Conservation (phyloP, 1,140 invertebrate genomes). For the Platyscapa corneri region DNA sequence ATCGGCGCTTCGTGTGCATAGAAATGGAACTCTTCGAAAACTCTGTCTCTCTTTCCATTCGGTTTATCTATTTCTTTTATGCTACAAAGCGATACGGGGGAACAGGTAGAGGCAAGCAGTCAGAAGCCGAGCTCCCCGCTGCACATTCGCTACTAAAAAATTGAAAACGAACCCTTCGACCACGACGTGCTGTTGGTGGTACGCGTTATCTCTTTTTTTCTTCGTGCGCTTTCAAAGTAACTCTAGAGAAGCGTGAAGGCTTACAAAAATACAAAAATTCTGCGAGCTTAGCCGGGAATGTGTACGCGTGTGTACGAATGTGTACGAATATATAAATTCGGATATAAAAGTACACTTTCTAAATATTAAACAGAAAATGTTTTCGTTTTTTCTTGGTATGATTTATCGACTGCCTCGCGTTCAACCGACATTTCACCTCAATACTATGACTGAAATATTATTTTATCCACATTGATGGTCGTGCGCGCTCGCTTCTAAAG, state of each 20-base stretch:
- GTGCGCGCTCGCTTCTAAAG: not conserved
- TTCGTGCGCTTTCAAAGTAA: not conserved
- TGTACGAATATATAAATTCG: not conserved
- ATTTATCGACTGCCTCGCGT: not conserved
- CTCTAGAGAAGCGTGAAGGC: slow-evolving; percentile 31
- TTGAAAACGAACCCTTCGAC: slow-evolving; percentile 16
- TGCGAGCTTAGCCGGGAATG: not conserved
- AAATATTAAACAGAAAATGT: not conserved
- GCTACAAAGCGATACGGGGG: slow-evolving; percentile 4
- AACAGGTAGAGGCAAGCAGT: not conserved
- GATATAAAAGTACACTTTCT: not conserved
- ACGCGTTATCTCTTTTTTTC: not conserved
- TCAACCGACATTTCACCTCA: not conserved
- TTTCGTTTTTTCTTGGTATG: not conserved
- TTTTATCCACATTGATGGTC: not conserved
- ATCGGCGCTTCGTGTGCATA: not conserved
- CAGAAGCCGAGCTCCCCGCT: not conserved
- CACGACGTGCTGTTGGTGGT: not conserved
- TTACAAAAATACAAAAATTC: slow-evolving; percentile 39
- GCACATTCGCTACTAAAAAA: slow-evolving; percentile 13
- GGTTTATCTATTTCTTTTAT: not conserved
- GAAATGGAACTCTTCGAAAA: not conserved
- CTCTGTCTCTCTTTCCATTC: not conserved
- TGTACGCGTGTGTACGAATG: not conserved
- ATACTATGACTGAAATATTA: not conserved